Base-by-base conservation (phyloP, 1,140 invertebrate species). In the Papilio dardanus region DNA sequence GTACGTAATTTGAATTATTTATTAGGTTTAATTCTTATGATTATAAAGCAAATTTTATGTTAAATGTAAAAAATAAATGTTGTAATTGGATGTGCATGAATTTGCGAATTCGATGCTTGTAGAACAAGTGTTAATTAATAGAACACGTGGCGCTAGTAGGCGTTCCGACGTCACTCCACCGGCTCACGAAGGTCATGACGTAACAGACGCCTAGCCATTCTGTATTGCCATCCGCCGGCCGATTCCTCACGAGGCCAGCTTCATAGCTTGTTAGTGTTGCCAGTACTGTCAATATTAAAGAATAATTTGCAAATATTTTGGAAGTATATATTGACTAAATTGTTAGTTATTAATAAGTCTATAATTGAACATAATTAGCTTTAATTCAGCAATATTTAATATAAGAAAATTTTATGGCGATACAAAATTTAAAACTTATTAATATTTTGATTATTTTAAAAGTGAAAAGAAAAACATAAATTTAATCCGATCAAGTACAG, bases 111-210 rank as follows among this genome's bases (percentile, higher is more conserved):
- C 35, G 69, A 78, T 69, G 74, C 65, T 37, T 71, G 77, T 81
- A 77, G 78, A 76, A 78, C 74, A 54, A 79, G 71, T 74, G 76
- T 81, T 85, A 82, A 65, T 71, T 81, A 82, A 81, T 82, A 76
- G 75, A 81, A 83, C 86, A 86, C 85, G 86, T 88, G 86, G 75
- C 80, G 83, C 81, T 81, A 78, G 87, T 85, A 84, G 85, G 86
- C 83, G 84, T 86, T 84, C 83, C 81, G 79, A 89, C 91, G 89
- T 91, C 89, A 91, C 83, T 80, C 77, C 78, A 76, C 76, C 79
- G 80, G 79, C 82, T 77, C 81, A 86, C 82, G 89, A 90, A 92
- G 90, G 90, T 88, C 89, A 83, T 90, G 91, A 90, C 89, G 91
- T 92, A 87, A 88, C 81, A 76, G 74, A 33, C 73, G 73, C 77